Percentiles rank a stretch among this genome's conserved stretches.
Conservation (phyloP, 1,140 invertebrate species). For the Lycorma delicatula region DNA sequence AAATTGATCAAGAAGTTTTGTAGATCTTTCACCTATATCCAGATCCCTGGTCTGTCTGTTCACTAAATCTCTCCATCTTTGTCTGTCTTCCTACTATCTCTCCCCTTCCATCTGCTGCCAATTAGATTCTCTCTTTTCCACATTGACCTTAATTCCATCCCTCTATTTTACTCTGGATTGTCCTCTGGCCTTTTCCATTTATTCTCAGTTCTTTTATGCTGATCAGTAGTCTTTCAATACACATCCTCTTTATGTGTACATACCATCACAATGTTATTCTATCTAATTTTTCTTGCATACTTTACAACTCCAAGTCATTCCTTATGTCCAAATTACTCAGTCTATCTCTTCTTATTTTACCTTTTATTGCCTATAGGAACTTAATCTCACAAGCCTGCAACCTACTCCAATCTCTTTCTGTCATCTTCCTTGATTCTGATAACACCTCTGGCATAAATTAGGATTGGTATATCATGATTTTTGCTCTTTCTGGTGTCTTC, state of each 20-base stretch:
- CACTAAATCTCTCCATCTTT: background rate
- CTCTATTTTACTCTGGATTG: background rate
- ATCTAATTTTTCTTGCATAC: background rate
- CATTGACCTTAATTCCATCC: background rate
- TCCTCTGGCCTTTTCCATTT: background rate
- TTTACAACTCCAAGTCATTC: background rate
- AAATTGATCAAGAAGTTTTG: no score
- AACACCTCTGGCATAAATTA: background rate
- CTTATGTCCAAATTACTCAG: background rate
- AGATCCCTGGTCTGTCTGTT: background rate
- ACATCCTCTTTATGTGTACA: background rate
- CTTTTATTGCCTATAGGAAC: conserved; percentile 2
- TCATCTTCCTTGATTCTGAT: background rate
- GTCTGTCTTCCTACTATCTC: background rate
- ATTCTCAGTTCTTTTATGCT: background rate
- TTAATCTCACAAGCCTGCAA: background rate
- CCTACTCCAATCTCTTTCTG: background rate
- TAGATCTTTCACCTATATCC: no score
- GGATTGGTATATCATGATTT: background rate
- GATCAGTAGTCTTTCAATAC: background rate
- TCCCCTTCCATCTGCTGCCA: background rate
- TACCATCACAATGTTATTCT: background rate
- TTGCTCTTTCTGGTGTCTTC: background rate
- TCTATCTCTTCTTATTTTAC: background rate
- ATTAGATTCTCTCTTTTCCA: background rate